phyloP scores from a whole-genome alignment of 2,888 invertebrate species.

The Tachina grossa region DNA sequence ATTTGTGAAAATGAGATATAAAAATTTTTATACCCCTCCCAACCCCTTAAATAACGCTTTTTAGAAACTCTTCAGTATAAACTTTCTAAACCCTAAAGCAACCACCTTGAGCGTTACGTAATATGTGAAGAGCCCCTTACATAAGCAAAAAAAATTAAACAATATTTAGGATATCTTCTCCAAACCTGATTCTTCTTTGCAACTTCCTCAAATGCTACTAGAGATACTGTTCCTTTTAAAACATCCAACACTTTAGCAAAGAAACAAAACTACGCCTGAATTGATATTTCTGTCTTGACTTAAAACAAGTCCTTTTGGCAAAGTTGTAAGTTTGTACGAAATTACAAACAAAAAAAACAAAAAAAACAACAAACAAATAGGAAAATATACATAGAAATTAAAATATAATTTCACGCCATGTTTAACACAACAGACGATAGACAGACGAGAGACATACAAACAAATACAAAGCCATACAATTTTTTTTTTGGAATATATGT shows the following conservation, averaged over 20 bases:
- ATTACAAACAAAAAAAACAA: conserved; percentile 43
- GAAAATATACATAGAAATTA: conserved; percentile 71
- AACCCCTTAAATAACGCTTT: no score
- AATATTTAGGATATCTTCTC: no score
- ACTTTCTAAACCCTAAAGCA: no score
- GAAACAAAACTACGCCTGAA: conserved; percentile 39
- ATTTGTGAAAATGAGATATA: no score
- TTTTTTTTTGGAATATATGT: background rate
- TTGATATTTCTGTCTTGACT: conserved; percentile 50
- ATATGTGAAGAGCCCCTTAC: no score
- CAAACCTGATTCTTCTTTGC: background rate
- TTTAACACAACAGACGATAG: conserved; percentile 78
- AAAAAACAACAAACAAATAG: conserved; percentile 34
- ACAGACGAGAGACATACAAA: conserved; percentile 27
- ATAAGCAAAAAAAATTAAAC: no score
- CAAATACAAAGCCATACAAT: background rate
- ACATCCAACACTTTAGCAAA: conserved; percentile 14
- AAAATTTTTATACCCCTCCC: no score
- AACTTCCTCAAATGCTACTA: background rate
- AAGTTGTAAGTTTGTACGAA: conserved; percentile 68
- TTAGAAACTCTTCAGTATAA: no score
- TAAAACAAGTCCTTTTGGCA: conserved; percentile 62
- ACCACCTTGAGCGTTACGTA: no score
- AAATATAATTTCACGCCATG: conserved; percentile 83
- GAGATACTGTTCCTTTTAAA: background rate